phyloP scores from a whole-genome alignment of 2,888 invertebrate species.

The Drosophila pseudotakahashii region DNA sequence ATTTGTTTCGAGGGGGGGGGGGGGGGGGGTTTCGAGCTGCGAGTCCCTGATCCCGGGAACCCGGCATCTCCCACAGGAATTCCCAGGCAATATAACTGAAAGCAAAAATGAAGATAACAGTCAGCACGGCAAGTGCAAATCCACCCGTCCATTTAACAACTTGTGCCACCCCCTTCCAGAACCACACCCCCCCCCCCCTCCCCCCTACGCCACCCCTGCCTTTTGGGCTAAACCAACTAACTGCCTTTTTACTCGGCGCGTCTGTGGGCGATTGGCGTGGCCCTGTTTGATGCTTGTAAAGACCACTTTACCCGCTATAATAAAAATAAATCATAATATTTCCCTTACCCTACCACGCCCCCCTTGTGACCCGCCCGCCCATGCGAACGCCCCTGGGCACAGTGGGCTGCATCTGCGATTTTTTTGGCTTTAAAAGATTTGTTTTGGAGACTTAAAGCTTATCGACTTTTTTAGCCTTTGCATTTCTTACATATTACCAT shows the following conservation, averaged over 20 bases:
- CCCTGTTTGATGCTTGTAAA: conserved; percentile 81
- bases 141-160: conserved; percentile 83
- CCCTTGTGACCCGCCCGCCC: conserved; percentile 42
- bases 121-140: conserved; percentile 82
- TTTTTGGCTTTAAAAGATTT: background rate
- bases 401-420: conserved; percentile 25
- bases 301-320: conserved; percentile 83
- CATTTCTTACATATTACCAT: background rate
- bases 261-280: conserved; percentile 56
- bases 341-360: conserved; percentile 35
- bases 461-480: background rate
- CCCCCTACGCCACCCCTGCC: conserved; percentile 16
- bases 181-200: background rate
- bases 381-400: conserved; percentile 27
- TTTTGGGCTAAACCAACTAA: conserved; percentile 72
- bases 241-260: conserved; percentile 71
- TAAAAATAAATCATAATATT: conserved; percentile 84
- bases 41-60: conserved; percentile 6
- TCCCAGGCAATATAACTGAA: conserved; percentile 82
- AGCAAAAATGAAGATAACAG: conserved; percentile 82
- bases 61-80: conserved; percentile 78
- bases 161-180: conserved; percentile 49
- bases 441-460: background rate
- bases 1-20: conserved; percentile 56
- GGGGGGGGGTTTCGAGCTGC: background rate